Evolutionary conservation across 2,113 vertebrate species (phyloP), one percentile per base, ranked within the genome.

Genomic region (Loxodonta africana): DNA sequence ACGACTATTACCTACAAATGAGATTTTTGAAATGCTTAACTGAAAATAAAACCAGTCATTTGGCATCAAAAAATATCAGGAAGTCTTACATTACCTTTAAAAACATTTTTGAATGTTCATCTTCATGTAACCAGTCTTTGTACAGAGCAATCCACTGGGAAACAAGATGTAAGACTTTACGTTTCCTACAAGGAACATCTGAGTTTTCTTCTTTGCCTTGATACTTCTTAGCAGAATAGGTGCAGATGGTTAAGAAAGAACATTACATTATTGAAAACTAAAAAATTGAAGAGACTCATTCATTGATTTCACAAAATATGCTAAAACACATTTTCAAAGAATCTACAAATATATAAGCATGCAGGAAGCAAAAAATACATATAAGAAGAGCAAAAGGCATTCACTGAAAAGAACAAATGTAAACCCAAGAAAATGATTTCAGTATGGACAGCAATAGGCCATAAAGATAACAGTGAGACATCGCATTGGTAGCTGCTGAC

Each of bases 91-190:
- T 85, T 99, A 99, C 99, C 99, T 99, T 99, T 97, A 99, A 98
- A 98, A 99, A 99, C 44, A 99, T 97, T 95, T 99, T 99, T 95
- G 99, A 99, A 73, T 99, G 99, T 57, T 99, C 99, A 82, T 99
- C 99, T 87, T 99, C 99, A 0, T 99, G 99, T 88, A 99, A 98
- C 99, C 99, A 99, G 97, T 99, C 99, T 97, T 98, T 99, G 98
- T 99, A 99, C 28, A 99, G 99, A 41, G 98, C 97, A 95, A 99
- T 99, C 99, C 99, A 99, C 95, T 99, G 99, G 48, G 99, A 99
- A 91, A 99, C 99, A 97, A 99, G 98, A 98, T 99, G 99, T 92
- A 99, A 98, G 81, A 99, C 99, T 98, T 99, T 99, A 21, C 99
- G 98, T 95, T 99, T 99, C 98, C 99, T 99, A 90, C 99, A 99